phyloP scores from a whole-genome alignment of 2,797 vertebrate genomes.

The Ptychadena robeensis region DNA sequence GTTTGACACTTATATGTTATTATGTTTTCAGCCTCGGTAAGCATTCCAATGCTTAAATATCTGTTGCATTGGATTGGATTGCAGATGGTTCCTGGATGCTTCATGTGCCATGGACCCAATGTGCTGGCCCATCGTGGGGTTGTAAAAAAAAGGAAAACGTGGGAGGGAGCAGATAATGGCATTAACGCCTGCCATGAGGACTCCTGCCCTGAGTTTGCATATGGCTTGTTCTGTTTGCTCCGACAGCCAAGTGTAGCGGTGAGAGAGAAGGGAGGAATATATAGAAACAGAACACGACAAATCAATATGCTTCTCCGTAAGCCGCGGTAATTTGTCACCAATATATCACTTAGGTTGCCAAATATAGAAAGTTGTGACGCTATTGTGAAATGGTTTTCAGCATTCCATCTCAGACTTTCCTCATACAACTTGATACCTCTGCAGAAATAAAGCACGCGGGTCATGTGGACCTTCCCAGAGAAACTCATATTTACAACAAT shows the following conservation, averaged over 20 bases:
- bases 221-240: no score
- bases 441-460: neutral
- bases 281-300: no score
- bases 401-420: neutral
- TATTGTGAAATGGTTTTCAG: neutral
- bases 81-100: neutral
- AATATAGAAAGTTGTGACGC: slow-evolving; percentile 13
- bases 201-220: no score
- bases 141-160: neutral
- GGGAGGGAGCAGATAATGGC: no score
- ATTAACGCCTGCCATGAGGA: no score
- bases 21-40: no score
- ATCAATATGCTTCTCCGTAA: neutral
- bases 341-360: slow-evolving; percentile 5
- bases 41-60: no score
- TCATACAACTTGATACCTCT: neutral
- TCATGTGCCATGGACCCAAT: neutral
- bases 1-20: no score
- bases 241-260: no score
- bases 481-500: neutral
- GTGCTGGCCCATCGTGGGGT: neutral
- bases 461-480: no score
- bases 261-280: no score
- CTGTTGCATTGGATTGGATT: neutral
- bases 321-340: neutral